Base-by-base conservation (phyloP, 2,113 vertebrate species). In the Megaceryle torquata region DNA sequence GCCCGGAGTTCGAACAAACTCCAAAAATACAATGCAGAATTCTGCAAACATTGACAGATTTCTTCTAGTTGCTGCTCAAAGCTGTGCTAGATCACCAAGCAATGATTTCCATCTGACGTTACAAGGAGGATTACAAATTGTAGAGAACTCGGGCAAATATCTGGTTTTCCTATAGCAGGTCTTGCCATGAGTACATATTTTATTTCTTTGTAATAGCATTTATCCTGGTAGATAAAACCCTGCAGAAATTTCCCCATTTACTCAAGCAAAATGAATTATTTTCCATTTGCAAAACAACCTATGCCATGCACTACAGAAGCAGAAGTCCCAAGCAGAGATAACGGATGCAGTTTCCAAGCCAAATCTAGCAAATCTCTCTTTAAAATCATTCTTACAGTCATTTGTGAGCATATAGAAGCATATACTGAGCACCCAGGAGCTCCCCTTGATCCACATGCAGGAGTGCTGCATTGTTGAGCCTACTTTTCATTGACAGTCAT, bases 221-320 rank as follows among this genome's bases (percentile, higher is more conserved):
- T 59, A 86, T 35, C 18, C 29, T 10, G 2, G 29, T 33, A 94
- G 83, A 63, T 28, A 78, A 57, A 37, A 80, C 67, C 18, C 29
- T 50, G 60, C 15, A 78, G 51, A 41, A 13, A 57, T 70, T 54
- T 53, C 61, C 59, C 33, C 50, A 59, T 83, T 90, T 61, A 61
- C 29, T 57, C 17, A 26, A 6, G 33, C 16, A 74, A 25, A 83
- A 77, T 14, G 48, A 76, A 10, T 31, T 46, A 44, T 69, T 67
- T 88, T 63, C 22, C 31, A 43, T 78, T 64, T 83, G 44, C 31
- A 77, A 80, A 93, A 86, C 15, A 14, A 59, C 76, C n/a, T 78
- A 33, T 0, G 1, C 19, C 4, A 3, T 0, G 1, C 1, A 14
- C 29, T 74, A 64, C 17, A 64, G 35, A 25, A 2, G 0, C 24